Base-by-base conservation (phyloP, 2,797 vertebrate species). In the Carcharodon carcharias region DNA sequence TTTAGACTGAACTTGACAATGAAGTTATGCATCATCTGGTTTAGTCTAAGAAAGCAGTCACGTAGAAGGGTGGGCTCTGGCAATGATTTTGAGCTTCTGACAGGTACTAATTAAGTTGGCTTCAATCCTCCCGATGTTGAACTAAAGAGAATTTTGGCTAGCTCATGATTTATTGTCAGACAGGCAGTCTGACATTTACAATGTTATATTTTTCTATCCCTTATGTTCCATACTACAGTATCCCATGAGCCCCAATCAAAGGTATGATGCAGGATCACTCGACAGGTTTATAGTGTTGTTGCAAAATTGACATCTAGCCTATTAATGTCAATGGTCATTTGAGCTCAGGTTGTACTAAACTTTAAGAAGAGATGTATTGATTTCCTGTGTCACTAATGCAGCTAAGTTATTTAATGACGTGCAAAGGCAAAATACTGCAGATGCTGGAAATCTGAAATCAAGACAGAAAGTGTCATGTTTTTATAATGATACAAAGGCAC, bases 191-290 rank as follows among this genome's bases (percentile, higher is more conserved):
- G 58, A 92, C 89, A 92, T 92, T 92, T 92, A 63, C 58, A 63
- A 92, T 65, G 5, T 92, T 21, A n/a, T 65, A 40, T 92, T 92
- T 92, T 92, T 9, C 89, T 92, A 63, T 92, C 61, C 35, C 23
- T 26, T 21, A 50, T 21, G 50, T 40, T 85, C 61, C 6, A 21
- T 23, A 63, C 6, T 65, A 14, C 58, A 92, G 61, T 63, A 31
- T 40, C 89, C 58, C 89, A 40, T 40, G 58, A 65, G 61, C 31
- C 89, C 89, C 89, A n/a, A 89, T 89, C 87, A 92, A 92, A 92
- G 58, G n/a, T 65, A 92, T 65, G 35, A 65, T 40, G 89, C 89
- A 65, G 4, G 89, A 21, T 4, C 1, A 5, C 89, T 21, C 16
- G 89, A n/a, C 61, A 63, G 58, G 58, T 92, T 92, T 40, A 92